Conservation (phyloP, 2,797 vertebrate species). For the Coracias cyanogaster region DNA sequence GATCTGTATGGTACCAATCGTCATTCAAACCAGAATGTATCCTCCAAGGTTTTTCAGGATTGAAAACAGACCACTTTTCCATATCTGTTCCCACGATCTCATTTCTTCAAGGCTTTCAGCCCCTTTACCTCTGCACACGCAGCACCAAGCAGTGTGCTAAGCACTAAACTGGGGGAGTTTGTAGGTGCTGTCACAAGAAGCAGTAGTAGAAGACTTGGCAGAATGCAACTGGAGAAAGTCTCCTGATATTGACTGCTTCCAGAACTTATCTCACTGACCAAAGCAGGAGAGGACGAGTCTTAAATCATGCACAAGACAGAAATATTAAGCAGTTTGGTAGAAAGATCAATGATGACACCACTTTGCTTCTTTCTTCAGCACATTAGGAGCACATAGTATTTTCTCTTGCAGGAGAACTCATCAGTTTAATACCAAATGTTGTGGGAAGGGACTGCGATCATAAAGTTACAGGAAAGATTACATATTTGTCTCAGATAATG, state of each 20-base stretch:
- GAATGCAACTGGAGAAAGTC: not conserved
- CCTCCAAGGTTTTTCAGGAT: not conserved
- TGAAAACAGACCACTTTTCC: not conserved
- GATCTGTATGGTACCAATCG: not conserved
- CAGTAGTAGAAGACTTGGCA: not conserved
- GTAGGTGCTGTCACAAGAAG: not conserved
- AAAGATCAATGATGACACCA: not conserved
- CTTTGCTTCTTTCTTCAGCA: not conserved
- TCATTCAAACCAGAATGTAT: not conserved
- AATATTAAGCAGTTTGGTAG: not conserved
- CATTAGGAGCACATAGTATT: not conserved
- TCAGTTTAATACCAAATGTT: not conserved
- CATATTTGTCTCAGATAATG: not conserved
- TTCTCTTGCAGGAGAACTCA: not conserved
- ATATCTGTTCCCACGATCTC: not conserved
- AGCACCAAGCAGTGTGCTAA: fast-evolving
- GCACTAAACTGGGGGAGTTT: not conserved
- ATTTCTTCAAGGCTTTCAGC: not conserved
- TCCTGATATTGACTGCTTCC: not conserved
- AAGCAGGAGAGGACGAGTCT: not conserved
- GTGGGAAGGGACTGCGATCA: not conserved
- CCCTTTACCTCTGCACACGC: not conserved
- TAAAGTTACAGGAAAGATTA: not conserved
- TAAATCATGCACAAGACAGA: not conserved
- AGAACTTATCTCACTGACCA: not conserved